These are phyloP conservation scores for Polypterus bichir DNA, from an alignment of 2,113 vertebrate genomes.

Conservation along the genomic window DNA sequence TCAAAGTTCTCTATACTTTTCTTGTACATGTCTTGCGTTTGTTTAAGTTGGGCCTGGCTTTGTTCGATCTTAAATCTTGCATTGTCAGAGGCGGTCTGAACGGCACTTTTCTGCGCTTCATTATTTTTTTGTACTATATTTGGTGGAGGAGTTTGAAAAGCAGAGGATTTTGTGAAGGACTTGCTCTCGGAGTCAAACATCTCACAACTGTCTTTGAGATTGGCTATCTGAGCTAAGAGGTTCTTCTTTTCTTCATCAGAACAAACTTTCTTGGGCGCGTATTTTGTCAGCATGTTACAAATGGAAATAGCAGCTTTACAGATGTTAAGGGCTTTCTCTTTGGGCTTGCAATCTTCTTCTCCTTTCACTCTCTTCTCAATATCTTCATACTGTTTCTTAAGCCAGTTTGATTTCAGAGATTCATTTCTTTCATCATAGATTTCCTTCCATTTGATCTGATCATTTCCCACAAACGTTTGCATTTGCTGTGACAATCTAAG, in stretches of 20 bases:
- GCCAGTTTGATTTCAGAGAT: neutral
- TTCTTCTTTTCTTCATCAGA: neutral
- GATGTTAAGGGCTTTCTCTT: neutral
- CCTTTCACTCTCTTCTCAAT: conserved; percentile 3
- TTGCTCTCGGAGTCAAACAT: conserved; percentile 21
- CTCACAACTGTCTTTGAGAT: conserved; percentile 2
- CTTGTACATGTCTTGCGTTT: conserved; percentile 15
- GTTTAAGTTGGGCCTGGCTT: conserved; percentile 18
- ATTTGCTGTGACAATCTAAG: neutral
- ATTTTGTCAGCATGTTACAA: conserved; percentile 13
- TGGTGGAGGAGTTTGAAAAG: neutral
- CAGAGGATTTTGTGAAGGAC: conserved; percentile 6
- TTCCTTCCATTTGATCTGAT: neutral
- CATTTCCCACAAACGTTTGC: too few relatives aligned
- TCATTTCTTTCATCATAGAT: neutral
- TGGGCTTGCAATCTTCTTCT: conserved; percentile 5
- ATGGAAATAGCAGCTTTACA: conserved; percentile 11
- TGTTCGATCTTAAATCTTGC: conserved; percentile 19
- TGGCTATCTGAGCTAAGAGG: neutral
- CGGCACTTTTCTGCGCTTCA: neutral
- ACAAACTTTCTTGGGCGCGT: conserved; percentile 6
- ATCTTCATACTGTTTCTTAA: neutral
- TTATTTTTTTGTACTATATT: neutral
- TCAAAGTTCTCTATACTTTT: conserved; percentile 22
- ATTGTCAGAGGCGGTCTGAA: neutral